Evolutionary conservation across 2,113 vertebrate genomes (phyloP).

Genomic region (Lutjanus erythropterus): DNA sequence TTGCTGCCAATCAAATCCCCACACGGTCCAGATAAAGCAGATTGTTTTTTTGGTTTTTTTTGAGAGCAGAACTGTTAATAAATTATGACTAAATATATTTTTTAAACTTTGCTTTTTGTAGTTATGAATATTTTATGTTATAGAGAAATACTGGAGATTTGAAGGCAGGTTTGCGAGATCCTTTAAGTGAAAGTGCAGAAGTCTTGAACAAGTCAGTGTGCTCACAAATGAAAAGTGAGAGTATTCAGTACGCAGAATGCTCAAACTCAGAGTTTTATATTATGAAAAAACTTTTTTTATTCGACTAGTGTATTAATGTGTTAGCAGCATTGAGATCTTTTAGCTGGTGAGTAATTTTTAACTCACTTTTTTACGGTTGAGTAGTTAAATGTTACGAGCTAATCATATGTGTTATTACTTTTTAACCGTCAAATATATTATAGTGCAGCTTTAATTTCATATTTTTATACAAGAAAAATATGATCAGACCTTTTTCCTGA

Average conservation of each 20-base stretch:
- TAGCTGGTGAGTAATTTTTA: background rate
- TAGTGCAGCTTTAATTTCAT: conserved; percentile 2
- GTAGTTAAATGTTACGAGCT: background rate
- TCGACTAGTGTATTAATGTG: background rate
- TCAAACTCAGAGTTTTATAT: background rate
- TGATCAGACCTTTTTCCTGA: background rate
- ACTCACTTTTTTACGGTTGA: background rate
- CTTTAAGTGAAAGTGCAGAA: background rate
- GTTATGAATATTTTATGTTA: background rate
- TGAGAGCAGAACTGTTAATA: background rate
- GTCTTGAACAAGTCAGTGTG: background rate
- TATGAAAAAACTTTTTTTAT: background rate
- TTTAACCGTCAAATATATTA: background rate
- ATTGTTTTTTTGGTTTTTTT: background rate
- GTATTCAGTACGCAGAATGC: background rate
- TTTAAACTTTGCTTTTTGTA: background rate
- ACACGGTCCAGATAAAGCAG: too few relatives aligned
- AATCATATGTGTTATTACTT: background rate
- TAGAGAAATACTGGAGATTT: background rate
- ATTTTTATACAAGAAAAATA: background rate
- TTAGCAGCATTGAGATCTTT: background rate
- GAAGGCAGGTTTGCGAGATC: background rate
- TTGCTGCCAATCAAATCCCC: background rate
- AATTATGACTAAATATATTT: background rate
- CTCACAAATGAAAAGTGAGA: background rate